These are phyloP conservation scores for Dasysyrphus albostriatus DNA, from an alignment of 2,888 invertebrate genomes.

Conservation along the genomic window DNA sequence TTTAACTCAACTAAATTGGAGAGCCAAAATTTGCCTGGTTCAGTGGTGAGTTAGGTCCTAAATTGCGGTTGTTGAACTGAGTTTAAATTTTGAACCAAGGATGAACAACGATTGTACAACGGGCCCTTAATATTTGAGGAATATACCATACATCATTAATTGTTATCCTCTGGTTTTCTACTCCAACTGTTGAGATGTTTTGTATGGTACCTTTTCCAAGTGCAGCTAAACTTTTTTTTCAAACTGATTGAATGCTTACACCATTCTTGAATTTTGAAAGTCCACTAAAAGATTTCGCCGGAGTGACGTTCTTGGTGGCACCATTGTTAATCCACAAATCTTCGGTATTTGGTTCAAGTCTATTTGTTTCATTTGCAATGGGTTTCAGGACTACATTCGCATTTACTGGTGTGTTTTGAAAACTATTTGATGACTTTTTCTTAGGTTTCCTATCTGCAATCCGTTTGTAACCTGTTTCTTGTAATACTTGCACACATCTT, in stretches of 20 bases:
- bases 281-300: not conserved
- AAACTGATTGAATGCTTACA: too few relatives aligned
- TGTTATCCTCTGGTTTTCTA: conserved; percentile 65
- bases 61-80: too few relatives aligned
- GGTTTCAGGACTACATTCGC: conserved; percentile 8
- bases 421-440: conserved; percentile 26
- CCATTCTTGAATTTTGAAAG: not conserved
- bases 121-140: conserved; percentile 61
- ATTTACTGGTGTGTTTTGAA: too few relatives aligned
- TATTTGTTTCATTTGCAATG: conserved; percentile 16
- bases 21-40: too few relatives aligned
- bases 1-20: too few relatives aligned
- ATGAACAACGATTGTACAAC: too few relatives aligned
- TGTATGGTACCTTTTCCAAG: conserved; percentile 52
- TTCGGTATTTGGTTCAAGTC: conserved; percentile 12
- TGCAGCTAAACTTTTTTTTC: too few relatives aligned
- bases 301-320: conserved; percentile 35
- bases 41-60: too few relatives aligned
- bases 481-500: too few relatives aligned
- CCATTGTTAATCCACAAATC: conserved; percentile 61
- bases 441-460: not conserved
- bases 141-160: conserved; percentile 78
- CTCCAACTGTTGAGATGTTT: conserved; percentile 54
- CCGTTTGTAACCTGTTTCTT: too few relatives aligned
- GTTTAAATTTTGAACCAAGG: too few relatives aligned